Evolutionary conservation across 2,113 vertebrate species (phyloP).

Genomic region (Elephas maximus): DNA sequence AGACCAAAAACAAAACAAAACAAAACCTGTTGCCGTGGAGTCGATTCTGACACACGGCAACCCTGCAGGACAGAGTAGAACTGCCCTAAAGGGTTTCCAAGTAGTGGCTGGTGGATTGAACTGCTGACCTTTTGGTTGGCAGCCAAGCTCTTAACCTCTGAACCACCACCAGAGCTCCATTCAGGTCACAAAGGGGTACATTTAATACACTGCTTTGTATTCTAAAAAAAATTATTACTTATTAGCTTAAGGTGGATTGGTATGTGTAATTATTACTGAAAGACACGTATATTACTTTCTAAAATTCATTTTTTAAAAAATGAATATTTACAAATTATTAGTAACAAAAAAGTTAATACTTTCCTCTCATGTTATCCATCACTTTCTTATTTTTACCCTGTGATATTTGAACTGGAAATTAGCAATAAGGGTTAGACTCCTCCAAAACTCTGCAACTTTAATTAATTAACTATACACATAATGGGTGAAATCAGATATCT

Average conservation of each 20-base stretch:
- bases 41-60: no score
- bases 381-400: background rate
- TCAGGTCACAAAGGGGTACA: background rate
- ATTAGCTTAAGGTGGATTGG: background rate
- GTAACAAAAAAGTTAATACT: background rate
- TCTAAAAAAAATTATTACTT: background rate
- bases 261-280: background rate
- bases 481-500: background rate
- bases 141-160: no score
- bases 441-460: background rate
- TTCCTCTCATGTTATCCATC: background rate
- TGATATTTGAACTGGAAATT: background rate
- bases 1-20: no score
- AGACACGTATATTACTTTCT: background rate
- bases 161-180: no score
- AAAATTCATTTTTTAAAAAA: background rate
- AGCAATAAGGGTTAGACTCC: background rate
- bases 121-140: no score
- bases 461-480: no score
- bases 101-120: no score
- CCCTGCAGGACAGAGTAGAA: no score
- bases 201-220: slow-evolving; percentile 5
- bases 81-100: no score
- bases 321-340: background rate
- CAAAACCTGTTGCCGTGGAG: no score